phyloP scores from a whole-genome alignment of 1,140 invertebrate genomes.

The Mactra quadrangularis region DNA sequence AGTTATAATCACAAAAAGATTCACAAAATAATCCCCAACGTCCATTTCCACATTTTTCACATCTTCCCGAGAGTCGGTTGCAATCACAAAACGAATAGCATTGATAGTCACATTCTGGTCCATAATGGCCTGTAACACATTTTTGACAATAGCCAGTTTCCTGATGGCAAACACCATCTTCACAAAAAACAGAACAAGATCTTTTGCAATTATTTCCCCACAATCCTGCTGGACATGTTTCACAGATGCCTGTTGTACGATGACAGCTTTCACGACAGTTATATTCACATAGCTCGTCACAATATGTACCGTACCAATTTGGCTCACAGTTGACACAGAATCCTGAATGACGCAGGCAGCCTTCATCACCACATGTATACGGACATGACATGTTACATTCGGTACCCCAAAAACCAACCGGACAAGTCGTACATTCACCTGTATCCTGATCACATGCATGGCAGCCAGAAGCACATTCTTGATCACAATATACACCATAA shows the following conservation, averaged over 20 bases:
- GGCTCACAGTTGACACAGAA: conserved; percentile 6
- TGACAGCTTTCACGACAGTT: conserved; percentile 6
- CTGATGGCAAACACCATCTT: neutral
- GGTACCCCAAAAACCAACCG: conserved; percentile 6
- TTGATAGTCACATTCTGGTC: neutral
- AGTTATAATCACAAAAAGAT: neutral
- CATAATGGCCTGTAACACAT: conserved; percentile 13
- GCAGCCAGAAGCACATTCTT: no score
- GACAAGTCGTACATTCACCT: conserved; percentile 12
- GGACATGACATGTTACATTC: conserved; percentile 10
- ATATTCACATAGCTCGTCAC: conserved; percentile 10
- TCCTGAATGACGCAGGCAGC: neutral
- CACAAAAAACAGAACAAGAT: conserved; percentile 7
- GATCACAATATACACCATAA: no score
- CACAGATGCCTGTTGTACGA: conserved; percentile 13
- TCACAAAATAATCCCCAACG: conserved; percentile 21
- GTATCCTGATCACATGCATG: conserved; percentile 10
- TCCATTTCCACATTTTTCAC: conserved; percentile 13
- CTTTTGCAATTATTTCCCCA: conserved; percentile 17
- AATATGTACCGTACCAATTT: conserved; percentile 9
- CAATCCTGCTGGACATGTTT: neutral
- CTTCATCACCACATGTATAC: neutral
- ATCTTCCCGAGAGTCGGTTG: conserved; percentile 5
- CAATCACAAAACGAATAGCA: conserved; percentile 11
- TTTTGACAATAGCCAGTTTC: conserved; percentile 17